Percentiles rank a stretch among this genome's conserved stretches.
These are phyloP conservation scores for Rhynchophorus ferrugineus DNA, from an alignment of 1,140 invertebrate genomes.

Conservation along the genomic window DNA sequence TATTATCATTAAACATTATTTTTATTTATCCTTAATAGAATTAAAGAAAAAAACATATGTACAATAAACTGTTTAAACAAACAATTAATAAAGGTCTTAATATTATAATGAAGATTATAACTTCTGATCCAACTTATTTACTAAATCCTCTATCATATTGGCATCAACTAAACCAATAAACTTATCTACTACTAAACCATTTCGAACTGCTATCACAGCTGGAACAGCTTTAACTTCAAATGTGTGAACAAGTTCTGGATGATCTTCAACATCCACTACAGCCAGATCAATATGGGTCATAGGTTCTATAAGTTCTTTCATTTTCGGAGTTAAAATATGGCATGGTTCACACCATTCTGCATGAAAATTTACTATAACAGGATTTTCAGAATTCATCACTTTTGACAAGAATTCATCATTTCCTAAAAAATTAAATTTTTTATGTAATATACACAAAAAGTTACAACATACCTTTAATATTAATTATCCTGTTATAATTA, in stretches of 20 bases:
- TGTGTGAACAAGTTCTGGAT: conserved; percentile 73
- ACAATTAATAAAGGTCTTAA: too few species aligned
- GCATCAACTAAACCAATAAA: conserved; percentile 86
- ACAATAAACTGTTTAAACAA: too few species aligned
- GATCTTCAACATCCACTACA: conserved; percentile 85
- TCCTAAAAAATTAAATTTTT: conserved; percentile 22
- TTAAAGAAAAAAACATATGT: too few species aligned
- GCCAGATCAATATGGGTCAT: conserved; percentile 77
- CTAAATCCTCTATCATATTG: conserved; percentile 74
- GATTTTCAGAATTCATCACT: conserved; percentile 72
- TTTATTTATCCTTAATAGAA: neutral
- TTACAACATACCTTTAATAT: conserved; percentile 39
- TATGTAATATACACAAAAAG: neutral
- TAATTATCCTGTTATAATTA: conserved; percentile 44
- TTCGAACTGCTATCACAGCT: conserved; percentile 79
- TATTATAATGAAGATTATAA: too few species aligned
- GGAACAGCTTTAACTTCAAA: conserved; percentile 87
- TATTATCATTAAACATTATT: neutral
- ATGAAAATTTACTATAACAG: conserved; percentile 81
- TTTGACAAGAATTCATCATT: conserved; percentile 54
- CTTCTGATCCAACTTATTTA: conserved; percentile 60
- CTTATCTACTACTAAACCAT: conserved; percentile 83
- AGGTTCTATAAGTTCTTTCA: conserved; percentile 72
- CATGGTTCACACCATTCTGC: conserved; percentile 95
- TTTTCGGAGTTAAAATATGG: conserved; percentile 84